A percentile compares a stretch with the other conserved stretches of the same genome.
phyloP scores from a whole-genome alignment of 2,888 invertebrate species.

The Pogonocherus hispidulus region DNA sequence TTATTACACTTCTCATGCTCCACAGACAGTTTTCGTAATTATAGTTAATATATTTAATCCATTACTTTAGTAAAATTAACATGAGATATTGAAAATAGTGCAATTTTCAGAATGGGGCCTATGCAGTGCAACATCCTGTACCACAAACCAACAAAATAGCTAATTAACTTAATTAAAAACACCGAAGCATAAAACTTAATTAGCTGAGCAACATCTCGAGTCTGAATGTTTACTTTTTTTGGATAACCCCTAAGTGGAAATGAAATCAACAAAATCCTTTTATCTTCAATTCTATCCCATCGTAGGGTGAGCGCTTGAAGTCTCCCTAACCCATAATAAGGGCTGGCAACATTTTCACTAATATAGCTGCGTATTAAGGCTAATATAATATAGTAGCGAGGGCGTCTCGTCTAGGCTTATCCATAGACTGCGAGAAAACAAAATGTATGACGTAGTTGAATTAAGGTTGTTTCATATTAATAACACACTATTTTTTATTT shows the following conservation, averaged over 20 bases:
- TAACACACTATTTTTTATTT: no score
- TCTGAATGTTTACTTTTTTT: conserved; percentile 47
- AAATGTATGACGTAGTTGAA: no score
- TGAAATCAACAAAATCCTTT: conserved; percentile 55
- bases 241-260: conserved; percentile 56
- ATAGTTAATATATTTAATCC: no score
- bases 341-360: conserved; percentile 44
- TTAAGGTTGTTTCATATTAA: no score
- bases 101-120: no score
- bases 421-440: not conserved
- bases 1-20: no score
- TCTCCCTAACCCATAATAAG: conserved; percentile 48
- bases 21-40: no score
- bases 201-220: conserved; percentile 21
- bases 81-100: no score
- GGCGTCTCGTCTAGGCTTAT: conserved; percentile 7
- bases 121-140: no score
- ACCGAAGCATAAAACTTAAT: conserved; percentile 19
- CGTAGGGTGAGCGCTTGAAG: conserved; percentile 44
- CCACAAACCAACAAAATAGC: not conserved
- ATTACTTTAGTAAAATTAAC: no score
- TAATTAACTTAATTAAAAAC: conserved; percentile 22
- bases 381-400: conserved; percentile 28
- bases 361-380: conserved; percentile 42
- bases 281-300: conserved; percentile 52